A percentile compares a stretch with the other conserved stretches of the same genome.
Conservation (phyloP, 1,140 invertebrate genomes). For the Caenorhabditis brenneri region DNA sequence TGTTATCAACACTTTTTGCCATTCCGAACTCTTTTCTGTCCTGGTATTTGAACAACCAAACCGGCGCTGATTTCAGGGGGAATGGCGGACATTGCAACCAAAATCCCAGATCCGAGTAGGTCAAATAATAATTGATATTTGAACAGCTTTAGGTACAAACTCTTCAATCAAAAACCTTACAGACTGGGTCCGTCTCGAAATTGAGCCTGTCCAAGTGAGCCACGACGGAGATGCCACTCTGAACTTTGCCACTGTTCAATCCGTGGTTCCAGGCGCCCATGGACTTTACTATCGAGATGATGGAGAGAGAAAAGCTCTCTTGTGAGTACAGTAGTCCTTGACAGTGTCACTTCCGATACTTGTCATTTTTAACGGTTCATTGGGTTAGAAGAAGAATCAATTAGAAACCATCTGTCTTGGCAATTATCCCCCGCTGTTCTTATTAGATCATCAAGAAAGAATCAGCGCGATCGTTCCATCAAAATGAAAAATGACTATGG, state of each 20-base stretch:
- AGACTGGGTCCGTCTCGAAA: constrained; percentile 51
- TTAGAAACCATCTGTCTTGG: constrained; percentile 2
- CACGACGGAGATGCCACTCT: constrained; percentile 49
- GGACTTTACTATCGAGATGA: constrained; percentile 56
- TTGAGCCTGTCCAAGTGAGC: constrained; percentile 54
- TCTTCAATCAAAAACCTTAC: neutral
- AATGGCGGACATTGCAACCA: constrained; percentile 23
- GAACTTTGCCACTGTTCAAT: constrained; percentile 52
- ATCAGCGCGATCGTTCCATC: constrained; percentile 13
- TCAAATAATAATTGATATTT: neutral
- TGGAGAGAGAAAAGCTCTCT: constrained; percentile 55
- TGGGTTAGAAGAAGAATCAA: constrained; percentile 23
- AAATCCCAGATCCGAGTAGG: constrained; percentile 23
- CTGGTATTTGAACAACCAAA: constrained; percentile 24
- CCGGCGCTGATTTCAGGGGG: neutral
- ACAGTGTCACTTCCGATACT: constrained; percentile 4
- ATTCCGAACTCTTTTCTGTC: neutral
- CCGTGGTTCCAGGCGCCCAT: constrained; percentile 55
- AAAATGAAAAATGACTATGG: constrained; percentile 14
- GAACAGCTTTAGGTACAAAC: neutral
- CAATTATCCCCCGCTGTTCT: neutral
- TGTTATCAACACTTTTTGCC: neutral
- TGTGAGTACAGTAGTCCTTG: constrained; percentile 12
- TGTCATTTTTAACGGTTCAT: neutral
- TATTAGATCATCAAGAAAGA: neutral